Evolutionary conservation across 2,113 vertebrate genomes (phyloP).

Genomic region (Sardina pilchardus): DNA sequence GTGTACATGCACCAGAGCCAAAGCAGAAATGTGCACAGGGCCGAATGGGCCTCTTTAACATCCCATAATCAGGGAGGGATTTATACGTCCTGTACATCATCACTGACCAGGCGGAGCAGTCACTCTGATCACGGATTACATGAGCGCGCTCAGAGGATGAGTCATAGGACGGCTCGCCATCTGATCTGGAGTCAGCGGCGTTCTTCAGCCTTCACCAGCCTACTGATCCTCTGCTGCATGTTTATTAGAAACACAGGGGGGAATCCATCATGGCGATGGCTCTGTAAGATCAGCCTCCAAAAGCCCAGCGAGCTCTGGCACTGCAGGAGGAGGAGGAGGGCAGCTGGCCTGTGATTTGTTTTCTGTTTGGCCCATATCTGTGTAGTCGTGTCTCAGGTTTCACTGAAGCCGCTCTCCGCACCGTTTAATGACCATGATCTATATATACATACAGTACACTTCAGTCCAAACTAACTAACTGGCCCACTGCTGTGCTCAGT

Average conservation of each 20-base stretch:
- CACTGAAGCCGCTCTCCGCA: neutral
- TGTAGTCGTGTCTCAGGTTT: slow-evolving; percentile 32
- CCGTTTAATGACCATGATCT: neutral
- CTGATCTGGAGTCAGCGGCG: neutral
- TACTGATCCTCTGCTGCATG: neutral
- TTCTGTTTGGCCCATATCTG: slow-evolving; percentile 31
- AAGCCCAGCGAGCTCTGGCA: slow-evolving; percentile 19
- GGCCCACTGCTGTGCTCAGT: neutral
- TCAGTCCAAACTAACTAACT: neutral
- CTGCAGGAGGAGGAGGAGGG: neutral
- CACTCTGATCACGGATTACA: neutral
- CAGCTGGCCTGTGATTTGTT: slow-evolving; percentile 44
- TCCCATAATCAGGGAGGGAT: neutral
- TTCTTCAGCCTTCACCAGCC: neutral
- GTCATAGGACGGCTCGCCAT: neutral
- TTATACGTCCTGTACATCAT: neutral
- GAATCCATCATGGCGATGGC: slow-evolving; percentile 34
- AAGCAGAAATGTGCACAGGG: neutral
- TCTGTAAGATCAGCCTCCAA: slow-evolving; percentile 52
- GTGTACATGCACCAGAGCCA: neutral
- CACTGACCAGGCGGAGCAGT: neutral
- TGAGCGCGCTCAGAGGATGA: neutral
- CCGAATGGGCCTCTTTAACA: neutral
- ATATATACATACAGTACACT: too few species aligned
- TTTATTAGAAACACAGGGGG: slow-evolving; percentile 4